Base-by-base conservation (phyloP, 2,113 vertebrate species). In the Oxyruncus cristatus region DNA sequence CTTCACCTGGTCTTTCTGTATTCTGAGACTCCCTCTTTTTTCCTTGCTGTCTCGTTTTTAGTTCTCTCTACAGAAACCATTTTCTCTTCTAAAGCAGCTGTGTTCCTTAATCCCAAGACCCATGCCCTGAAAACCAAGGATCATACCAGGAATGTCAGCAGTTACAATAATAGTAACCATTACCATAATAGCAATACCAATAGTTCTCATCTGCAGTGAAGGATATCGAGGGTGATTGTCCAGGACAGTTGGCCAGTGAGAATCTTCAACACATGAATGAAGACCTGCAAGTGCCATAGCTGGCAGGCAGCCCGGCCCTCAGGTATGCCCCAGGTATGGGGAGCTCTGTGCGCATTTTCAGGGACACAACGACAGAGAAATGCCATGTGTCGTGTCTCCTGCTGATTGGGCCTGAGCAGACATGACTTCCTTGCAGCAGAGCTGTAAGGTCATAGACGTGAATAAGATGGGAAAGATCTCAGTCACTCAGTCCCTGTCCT, bases 271-370 rank as follows among this genome's bases (percentile, higher is more conserved):
- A 58, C 0, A 0, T 23, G 53, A 63, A 78, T 32, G 24, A 79
- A 75, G 44, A 74, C 13, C 21, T 1, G 1, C 27, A 28, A 49
- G 16, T 5, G 1, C n/a, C 0, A 3, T 1, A 5, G 49, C 37
- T 83, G 86, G 33, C 0, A 1, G 24, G 41, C 70, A 92, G 32
- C 52, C 50, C 30, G n/a, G 41, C 18, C 46, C 6, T 71, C 46
- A 55, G 52, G 28, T 26, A 8, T 28, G 58, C 27, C 53, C 30
- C 24, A 14, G 30, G n/a, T 66, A 46, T 0, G 0, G 32, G 24
- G 3, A 11, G 19, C 11, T 66, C 63, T 44, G 42, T 22, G 10
- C 42, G 24, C 1, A 0, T 77, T 78, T 37, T 32, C n/a, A 73
- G 47, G 14, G 19, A 35, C n/a, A 49, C 28, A 47, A 8, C 0